Percentiles rank a stretch among this genome's conserved stretches.
Evolutionary conservation across 1,140 invertebrate genomes (phyloP).

Genomic region (Probaryconus sp.): DNA sequence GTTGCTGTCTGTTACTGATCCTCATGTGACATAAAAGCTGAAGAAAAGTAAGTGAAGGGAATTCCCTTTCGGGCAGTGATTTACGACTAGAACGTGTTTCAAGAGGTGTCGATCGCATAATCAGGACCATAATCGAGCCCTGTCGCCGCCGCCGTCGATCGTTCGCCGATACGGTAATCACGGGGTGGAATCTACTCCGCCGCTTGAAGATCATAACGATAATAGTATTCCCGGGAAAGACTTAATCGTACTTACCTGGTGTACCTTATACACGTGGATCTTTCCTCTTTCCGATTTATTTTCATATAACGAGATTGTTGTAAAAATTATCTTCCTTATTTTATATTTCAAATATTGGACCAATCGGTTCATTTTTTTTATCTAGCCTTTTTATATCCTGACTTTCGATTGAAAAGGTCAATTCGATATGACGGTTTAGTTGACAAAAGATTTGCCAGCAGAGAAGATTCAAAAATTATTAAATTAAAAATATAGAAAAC

Average conservation of each 20-base stretch:
- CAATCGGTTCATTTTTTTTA: no score
- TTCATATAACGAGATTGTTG: no score
- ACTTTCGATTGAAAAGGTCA: no score
- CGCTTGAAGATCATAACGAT: slow-evolving; percentile 71
- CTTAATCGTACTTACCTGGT: slow-evolving; percentile 72
- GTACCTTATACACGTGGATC: slow-evolving; percentile 53
- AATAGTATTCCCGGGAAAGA: slow-evolving; percentile 71
- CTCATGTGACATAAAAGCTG: slow-evolving; percentile 16
- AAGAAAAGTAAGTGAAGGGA: slow-evolving; percentile 40
- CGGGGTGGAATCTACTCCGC: slow-evolving; percentile 71
- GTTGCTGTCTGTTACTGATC: no score
- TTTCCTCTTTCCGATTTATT: no score
- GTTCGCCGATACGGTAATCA: slow-evolving; percentile 74
- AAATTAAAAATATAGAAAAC: no score
- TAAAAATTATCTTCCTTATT: no score
- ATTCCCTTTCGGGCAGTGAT: slow-evolving; percentile 72
- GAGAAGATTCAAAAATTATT: no score
- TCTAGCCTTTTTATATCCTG: no score
- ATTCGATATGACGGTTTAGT: no score
- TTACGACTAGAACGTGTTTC: slow-evolving; percentile 72
- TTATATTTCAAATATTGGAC: no score
- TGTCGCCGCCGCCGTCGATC: slow-evolving; percentile 74
- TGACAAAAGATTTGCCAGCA: no score
- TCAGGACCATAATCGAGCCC: slow-evolving; percentile 64
- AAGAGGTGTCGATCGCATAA: slow-evolving; percentile 76